Evolutionary conservation across 2,797 vertebrate species (phyloP), one percentile per base, ranked within the genome.

Genomic region (Pseudochromis fuscus): DNA sequence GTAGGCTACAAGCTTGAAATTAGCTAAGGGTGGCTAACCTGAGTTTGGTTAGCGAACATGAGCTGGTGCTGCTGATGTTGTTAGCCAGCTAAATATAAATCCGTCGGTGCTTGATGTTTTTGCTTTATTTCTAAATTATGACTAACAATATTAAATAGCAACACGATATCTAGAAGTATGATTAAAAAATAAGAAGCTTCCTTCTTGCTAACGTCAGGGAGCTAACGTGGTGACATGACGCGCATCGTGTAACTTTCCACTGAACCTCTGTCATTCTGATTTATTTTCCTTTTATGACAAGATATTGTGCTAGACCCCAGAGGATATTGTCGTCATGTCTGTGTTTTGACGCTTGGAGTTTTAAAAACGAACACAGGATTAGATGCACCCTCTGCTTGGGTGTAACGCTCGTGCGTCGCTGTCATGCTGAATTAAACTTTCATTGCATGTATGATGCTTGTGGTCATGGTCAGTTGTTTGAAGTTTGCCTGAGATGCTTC

Each of bases 11-110:
- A 15, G 16, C 19, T 48, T 73, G 46, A 63, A 62, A 77, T 80
- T 75, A 86, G 84, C 89, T 24, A n/a, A 4, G 35, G 60, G 71
- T 67, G 81, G 90, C 87, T 89, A 89, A 59, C 60, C 28, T 15
- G 67, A 67, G 52, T 80, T 50, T 64, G 50, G 19, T 52, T 82
- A 80, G 82, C 85, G 15, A 83, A 51, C 21, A 45, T 51, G 35
- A 51, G 59, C 64, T 52, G 56, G 4, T 58, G 74, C 38, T 77
- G 24, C 45, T 69, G 75, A 84, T 83, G 76, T 65, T 86, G 65
- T 63, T 78, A 62, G 45, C 49, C 27, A 19, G 37, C 11, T 50
- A 55, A 37, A 71, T 69, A n/a, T 30, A 40, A 63, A 72, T 23
- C 45, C 1, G 7, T 5, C 21, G 5, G 6, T 27, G 2, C 50